Evolutionary conservation across 2,888 invertebrate species (phyloP).

Genomic region (Amphimallon solstitiale): DNA sequence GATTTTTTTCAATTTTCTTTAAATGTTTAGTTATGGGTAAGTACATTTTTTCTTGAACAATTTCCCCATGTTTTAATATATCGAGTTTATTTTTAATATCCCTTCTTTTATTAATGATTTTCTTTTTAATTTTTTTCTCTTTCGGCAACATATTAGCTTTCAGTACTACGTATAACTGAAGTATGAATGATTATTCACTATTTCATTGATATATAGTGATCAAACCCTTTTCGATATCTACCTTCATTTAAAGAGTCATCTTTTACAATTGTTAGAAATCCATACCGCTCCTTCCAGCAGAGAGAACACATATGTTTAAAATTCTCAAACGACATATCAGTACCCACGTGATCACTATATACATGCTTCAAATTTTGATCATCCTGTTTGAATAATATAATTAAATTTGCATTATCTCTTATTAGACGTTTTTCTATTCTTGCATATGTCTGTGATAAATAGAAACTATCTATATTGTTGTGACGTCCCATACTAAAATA

Average conservation of each 20-base stretch:
- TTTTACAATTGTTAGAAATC: constrained; percentile 52
- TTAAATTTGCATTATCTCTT: constrained; percentile 53
- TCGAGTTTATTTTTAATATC: constrained; percentile 6
- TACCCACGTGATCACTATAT: constrained; percentile 38
- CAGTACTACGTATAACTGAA: neutral
- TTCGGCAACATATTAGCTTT: neutral
- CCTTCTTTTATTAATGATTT: neutral
- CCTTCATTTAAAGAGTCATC: constrained; percentile 47
- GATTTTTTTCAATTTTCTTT: neutral
- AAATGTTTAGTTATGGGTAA: constrained; percentile 19
- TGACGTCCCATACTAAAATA: constrained; percentile 45
- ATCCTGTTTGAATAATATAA: too few relatives aligned
- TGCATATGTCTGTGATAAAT: constrained; percentile 53
- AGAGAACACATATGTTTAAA: constrained; percentile 51
- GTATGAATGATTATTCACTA: too few relatives aligned
- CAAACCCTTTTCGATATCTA: constrained; percentile 5
- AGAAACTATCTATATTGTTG: constrained; percentile 52
- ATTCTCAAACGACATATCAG: too few relatives aligned
- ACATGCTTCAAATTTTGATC: constrained; percentile 52
- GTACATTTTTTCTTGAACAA: constrained; percentile 13
- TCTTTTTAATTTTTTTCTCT: neutral
- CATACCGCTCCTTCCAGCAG: constrained; percentile 52
- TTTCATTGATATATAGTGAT: neutral
- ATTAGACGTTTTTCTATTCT: constrained; percentile 54
- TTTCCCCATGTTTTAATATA: constrained; percentile 20